These are phyloP conservation scores for Drosophila micromelanica DNA, from an alignment of 1,140 invertebrate species.

Conservation along the genomic window DNA sequence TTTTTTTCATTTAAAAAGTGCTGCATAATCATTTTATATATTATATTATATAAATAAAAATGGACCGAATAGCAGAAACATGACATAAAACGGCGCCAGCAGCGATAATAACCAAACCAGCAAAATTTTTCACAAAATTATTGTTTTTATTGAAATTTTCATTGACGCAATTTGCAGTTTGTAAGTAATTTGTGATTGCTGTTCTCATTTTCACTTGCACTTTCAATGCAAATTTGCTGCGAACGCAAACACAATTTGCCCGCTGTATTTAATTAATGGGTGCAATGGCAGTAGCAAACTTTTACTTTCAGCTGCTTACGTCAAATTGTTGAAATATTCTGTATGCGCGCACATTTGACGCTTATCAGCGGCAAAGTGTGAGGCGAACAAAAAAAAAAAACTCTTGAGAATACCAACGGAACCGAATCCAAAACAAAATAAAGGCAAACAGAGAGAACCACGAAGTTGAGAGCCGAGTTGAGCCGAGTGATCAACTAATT, in stretches of 20 bases:
- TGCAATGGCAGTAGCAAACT: conserved; percentile 60
- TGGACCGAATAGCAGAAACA: not conserved
- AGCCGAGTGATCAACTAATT: conserved; percentile 60
- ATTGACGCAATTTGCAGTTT: conserved; percentile 42
- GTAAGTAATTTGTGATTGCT: conserved; percentile 48
- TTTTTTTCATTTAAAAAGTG: no score
- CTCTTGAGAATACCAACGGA: conserved; percentile 34
- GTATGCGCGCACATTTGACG: conserved; percentile 20
- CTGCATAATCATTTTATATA: no score
- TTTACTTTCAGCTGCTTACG: conserved; percentile 77
- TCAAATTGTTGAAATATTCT: conserved; percentile 68
- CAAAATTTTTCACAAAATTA: conserved; percentile 12
- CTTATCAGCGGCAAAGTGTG: conserved; percentile 55
- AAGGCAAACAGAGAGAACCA: not conserved
- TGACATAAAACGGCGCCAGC: not conserved
- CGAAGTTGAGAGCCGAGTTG: not conserved
- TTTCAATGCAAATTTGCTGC: conserved; percentile 74
- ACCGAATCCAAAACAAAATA: not conserved
- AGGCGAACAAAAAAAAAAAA: conserved; percentile 16
- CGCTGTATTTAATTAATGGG: conserved; percentile 70
- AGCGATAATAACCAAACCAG: conserved; percentile 1
- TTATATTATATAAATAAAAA: not conserved
- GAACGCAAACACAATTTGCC: conserved; percentile 48
- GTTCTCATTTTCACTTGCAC: conserved; percentile 75
- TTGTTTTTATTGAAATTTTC: conserved; percentile 43